Conservation (phyloP, 2,113 vertebrate species). For the Albula goreensis region DNA sequence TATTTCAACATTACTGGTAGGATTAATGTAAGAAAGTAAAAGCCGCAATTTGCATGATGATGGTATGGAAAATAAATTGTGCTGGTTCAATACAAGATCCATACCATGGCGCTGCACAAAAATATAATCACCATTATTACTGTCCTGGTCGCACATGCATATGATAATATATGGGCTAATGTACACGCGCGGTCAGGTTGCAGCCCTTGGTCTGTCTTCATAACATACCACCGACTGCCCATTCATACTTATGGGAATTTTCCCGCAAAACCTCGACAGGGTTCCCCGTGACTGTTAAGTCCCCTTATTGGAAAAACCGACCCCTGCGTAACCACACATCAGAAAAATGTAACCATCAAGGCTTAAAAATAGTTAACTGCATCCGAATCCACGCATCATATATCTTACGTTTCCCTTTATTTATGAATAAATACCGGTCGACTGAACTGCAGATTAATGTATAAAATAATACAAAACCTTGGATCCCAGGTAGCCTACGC, state of each 20-base stretch:
- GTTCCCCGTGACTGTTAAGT: not conserved
- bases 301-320: not conserved
- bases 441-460: not conserved
- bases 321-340: not conserved
- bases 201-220: not conserved
- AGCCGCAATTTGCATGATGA: too few relatives aligned
- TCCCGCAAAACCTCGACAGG: not conserved
- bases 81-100: not conserved
- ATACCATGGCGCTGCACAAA: not conserved
- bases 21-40: too few relatives aligned
- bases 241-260: not conserved
- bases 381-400: too few relatives aligned
- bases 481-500: not conserved
- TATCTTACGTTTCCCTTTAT: not conserved
- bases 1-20: too few relatives aligned
- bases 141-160: not conserved
- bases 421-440: not conserved
- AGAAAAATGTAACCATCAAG: not conserved
- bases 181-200: not conserved
- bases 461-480: not conserved
- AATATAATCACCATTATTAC: not conserved
- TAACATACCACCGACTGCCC: not conserved
- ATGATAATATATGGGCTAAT: not conserved
- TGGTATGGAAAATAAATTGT: not conserved
- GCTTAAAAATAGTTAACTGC: too few relatives aligned